These are phyloP conservation scores for Uloborus diversus DNA, from an alignment of 1,140 invertebrate species.

Conservation along the genomic window DNA sequence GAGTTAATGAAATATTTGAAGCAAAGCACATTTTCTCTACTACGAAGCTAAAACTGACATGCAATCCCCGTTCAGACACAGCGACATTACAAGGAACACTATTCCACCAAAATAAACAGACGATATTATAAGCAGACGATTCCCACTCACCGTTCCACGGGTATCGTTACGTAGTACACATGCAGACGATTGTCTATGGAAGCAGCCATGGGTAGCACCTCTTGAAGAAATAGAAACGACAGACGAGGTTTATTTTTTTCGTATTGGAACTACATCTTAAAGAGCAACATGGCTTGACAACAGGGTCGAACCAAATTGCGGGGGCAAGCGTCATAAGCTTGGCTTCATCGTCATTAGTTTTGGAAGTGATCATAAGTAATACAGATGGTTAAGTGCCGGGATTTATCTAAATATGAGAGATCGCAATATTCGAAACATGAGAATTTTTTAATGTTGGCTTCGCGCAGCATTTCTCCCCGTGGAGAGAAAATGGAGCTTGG, in stretches of 20 bases:
- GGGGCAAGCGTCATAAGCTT: no score
- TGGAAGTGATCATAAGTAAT: no score
- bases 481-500: conserved; percentile 19
- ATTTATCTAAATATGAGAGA: no score
- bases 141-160: conserved; percentile 51
- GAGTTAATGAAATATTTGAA: no score
- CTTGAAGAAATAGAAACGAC: background rate
- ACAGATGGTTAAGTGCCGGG: no score
- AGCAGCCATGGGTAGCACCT: conserved; percentile 28
- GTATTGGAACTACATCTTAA: conserved; percentile 4
- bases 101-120: no score
- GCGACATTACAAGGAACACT: no score
- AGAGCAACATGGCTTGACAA: conserved; percentile 38
- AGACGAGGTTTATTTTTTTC: background rate
- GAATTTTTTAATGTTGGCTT: conserved; percentile 10
- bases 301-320: background rate
- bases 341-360: no score
- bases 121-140: no score
- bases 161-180: conserved; percentile 54
- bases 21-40: no score
- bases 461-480: conserved; percentile 2
- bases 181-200: conserved; percentile 49
- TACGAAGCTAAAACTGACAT: no score
- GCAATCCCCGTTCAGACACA: no score
- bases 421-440: background rate